A percentile compares a stretch with the other conserved stretches of the same genome.
Evolutionary conservation across 2,888 invertebrate genomes (phyloP).

Genomic region (Drosophila dives): DNA sequence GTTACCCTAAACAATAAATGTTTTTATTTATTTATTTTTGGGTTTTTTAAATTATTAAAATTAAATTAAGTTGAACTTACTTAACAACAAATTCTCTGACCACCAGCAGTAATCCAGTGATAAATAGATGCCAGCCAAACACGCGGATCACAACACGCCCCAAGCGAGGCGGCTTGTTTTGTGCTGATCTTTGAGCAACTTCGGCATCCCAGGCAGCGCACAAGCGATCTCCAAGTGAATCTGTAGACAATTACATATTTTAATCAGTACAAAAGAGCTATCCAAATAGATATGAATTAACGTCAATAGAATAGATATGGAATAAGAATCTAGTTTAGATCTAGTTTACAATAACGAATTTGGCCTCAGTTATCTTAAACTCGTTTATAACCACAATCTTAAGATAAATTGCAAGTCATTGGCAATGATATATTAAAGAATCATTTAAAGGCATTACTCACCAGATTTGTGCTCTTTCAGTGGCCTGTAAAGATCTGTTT

Average conservation of each 20-base stretch:
- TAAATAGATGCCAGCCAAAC: constrained; percentile 86
- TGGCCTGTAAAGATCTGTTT: constrained; percentile 90
- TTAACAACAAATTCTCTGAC: constrained; percentile 87
- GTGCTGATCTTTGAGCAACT: constrained; percentile 35
- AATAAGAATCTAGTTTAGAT: not conserved
- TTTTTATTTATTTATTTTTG: not conserved
- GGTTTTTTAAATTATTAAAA: not conserved
- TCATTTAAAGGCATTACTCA: constrained; percentile 42
- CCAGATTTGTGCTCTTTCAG: constrained; percentile 89
- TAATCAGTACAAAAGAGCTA: not conserved
- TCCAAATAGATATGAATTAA: not conserved
- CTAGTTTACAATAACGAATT: not conserved
- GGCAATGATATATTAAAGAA: not conserved
- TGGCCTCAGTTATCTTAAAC: constrained; percentile 86
- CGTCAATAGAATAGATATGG: not conserved
- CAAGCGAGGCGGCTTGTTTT: constrained; percentile 45
- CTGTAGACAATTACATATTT: constrained; percentile 10
- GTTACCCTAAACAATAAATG: constrained; percentile 85
- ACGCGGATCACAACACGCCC: constrained; percentile 36
- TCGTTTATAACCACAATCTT: constrained; percentile 84
- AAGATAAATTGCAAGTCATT: constrained; percentile 3
- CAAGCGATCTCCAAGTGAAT: constrained; percentile 48
- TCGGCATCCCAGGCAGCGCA: constrained; percentile 54
- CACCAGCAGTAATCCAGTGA: constrained; percentile 87
- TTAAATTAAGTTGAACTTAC: constrained; percentile 49